A percentile compares a stretch with the other conserved stretches of the same genome.
phyloP scores from a whole-genome alignment of 2,888 invertebrate genomes.

The Magallana nippona region DNA sequence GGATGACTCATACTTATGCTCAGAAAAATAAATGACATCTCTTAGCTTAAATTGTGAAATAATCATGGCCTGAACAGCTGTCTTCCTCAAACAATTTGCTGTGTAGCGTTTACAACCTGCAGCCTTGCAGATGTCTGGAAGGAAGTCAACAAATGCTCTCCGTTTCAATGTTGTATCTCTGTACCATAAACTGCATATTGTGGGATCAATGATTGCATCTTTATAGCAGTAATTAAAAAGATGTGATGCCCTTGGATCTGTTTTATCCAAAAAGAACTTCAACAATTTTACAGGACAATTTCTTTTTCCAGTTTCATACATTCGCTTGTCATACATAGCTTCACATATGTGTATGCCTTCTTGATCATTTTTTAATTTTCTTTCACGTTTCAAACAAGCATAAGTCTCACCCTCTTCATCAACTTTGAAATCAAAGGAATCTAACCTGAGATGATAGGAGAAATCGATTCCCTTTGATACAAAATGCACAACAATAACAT shows the following conservation, averaged over 20 bases:
- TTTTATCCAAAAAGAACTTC: constrained; percentile 7
- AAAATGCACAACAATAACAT: neutral
- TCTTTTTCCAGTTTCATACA: neutral
- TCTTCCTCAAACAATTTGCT: neutral
- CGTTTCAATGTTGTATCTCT: neutral
- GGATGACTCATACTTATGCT: too few species aligned
- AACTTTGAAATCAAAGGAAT: constrained; percentile 15
- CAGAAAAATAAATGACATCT: too few species aligned
- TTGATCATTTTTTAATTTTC: neutral
- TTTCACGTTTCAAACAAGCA: neutral
- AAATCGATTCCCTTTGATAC: neutral
- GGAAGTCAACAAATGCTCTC: neutral
- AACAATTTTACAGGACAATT: constrained; percentile 15
- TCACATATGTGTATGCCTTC: neutral
- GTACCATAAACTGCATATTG: neutral
- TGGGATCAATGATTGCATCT: neutral
- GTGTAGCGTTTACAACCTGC: neutral
- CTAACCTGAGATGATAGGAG: neutral
- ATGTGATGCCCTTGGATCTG: neutral
- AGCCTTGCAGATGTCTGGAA: neutral
- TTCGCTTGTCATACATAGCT: neutral
- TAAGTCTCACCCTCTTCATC: neutral
- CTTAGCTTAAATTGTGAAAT: too few species aligned
- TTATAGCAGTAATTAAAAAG: neutral
- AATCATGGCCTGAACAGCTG: neutral